Conservation (phyloP, 2,113 vertebrate species). For the Microcebus murinus region DNA sequence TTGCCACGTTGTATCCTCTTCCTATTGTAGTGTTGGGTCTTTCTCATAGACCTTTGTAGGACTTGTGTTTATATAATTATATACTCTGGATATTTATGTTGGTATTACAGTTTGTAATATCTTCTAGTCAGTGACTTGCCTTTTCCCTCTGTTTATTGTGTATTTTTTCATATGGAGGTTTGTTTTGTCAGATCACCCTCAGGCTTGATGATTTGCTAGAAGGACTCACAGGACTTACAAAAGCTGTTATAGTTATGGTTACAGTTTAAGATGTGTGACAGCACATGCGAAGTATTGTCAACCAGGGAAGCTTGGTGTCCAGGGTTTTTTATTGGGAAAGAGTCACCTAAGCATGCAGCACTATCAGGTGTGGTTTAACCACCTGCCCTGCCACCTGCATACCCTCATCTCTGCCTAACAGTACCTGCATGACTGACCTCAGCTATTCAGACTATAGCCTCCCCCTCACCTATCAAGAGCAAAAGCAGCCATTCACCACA, state of each 20-base stretch:
- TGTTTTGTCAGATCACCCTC: neutral
- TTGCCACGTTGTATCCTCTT: neutral
- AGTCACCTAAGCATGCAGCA: neutral
- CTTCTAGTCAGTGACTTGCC: neutral
- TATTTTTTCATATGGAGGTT: neutral
- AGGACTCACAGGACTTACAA: neutral
- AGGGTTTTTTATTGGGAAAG: neutral
- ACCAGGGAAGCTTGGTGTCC: neutral
- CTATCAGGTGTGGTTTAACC: too few relatives aligned
- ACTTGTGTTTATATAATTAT: neutral
- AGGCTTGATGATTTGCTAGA: neutral
- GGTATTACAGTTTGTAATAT: neutral
- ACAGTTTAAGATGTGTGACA: neutral
- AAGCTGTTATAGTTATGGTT: neutral
- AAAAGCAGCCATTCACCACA: neutral
- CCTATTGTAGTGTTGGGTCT: neutral
- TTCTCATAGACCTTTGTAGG: neutral
- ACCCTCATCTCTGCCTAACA: too few relatives aligned
- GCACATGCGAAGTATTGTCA: neutral
- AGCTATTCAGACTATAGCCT: neutral
- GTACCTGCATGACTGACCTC: neutral
- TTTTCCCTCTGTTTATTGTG: neutral
- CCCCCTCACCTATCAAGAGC: neutral
- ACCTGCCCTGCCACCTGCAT: too few relatives aligned
- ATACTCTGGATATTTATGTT: neutral